Evolutionary conservation across 2,797 vertebrate species (phyloP).

Genomic region (Onychomys arenicola): DNA sequence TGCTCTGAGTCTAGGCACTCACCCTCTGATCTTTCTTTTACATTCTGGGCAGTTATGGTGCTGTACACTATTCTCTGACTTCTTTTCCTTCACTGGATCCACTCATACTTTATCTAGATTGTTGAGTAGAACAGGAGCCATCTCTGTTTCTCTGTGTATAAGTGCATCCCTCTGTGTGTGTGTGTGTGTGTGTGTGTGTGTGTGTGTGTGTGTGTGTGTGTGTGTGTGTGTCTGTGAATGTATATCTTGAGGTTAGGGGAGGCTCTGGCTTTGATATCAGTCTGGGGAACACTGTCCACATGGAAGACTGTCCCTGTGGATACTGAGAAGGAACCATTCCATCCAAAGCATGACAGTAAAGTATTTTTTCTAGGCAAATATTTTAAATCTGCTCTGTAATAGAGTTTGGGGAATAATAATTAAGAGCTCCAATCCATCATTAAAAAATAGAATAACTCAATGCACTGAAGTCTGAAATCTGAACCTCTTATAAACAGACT

Average conservation of each 20-base stretch:
- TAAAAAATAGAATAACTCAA: conserved; percentile 72
- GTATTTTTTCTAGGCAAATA: conserved; percentile 50
- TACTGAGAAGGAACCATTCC: background rate
- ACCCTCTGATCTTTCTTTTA: background rate
- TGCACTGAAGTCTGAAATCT: conserved; percentile 56
- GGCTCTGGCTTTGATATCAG: background rate
- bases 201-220: too few relatives aligned
- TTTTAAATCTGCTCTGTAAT: conserved; percentile 63
- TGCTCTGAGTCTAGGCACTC: background rate
- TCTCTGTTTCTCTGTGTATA: background rate
- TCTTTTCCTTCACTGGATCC: background rate
- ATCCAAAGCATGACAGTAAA: background rate
- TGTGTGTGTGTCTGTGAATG: too few relatives aligned
- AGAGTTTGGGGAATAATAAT: conserved; percentile 62
- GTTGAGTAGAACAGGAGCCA: background rate
- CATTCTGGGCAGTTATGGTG: background rate
- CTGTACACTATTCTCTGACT: background rate
- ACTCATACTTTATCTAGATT: background rate
- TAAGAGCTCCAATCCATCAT: conserved; percentile 65
- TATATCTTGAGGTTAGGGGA: background rate
- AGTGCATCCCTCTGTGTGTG: background rate
- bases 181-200: too few relatives aligned
- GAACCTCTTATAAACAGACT: conserved; percentile 69
- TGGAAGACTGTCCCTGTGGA: background rate
- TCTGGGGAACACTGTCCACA: background rate